Conservation (phyloP, 1,140 invertebrate genomes). For the Drosophila willistoni region DNA sequence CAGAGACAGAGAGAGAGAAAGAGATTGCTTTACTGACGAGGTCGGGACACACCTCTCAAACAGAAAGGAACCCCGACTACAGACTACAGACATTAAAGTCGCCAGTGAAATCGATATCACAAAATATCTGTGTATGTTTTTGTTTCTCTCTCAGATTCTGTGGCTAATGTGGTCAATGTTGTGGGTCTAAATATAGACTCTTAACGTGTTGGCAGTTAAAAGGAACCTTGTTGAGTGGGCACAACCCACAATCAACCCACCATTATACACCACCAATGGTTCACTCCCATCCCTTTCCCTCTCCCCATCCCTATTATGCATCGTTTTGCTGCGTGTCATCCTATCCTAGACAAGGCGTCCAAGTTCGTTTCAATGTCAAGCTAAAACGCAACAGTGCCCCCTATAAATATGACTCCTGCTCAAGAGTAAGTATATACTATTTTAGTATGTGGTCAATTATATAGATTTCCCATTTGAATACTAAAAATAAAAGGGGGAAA, state of each 20-base stretch:
- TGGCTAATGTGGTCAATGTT: constrained; percentile 59
- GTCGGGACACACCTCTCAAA: constrained; percentile 49
- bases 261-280: neutral
- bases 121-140: constrained; percentile 17
- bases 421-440: neutral
- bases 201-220: constrained; percentile 59
- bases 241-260: constrained; percentile 17
- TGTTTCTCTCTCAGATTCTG: constrained; percentile 31
- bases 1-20: too few relatives aligned
- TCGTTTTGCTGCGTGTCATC: neutral
- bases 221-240: neutral
- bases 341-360: constrained; percentile 25
- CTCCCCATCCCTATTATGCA: neutral
- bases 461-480: constrained; percentile 2
- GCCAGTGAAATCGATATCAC: constrained; percentile 67
- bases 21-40: constrained; percentile 19
- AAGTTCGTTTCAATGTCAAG: constrained; percentile 78
- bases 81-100: constrained; percentile 41
- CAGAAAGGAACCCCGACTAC: constrained; percentile 26
- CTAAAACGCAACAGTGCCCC: constrained; percentile 27
- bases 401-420: constrained; percentile 17
- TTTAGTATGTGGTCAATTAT: constrained; percentile 1
- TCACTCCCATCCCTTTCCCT: too few relatives aligned
- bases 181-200: constrained; percentile 59
- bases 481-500: too few relatives aligned